Conservation (phyloP, 2,113 vertebrate species). For the Petrocephalus zakoni region DNA sequence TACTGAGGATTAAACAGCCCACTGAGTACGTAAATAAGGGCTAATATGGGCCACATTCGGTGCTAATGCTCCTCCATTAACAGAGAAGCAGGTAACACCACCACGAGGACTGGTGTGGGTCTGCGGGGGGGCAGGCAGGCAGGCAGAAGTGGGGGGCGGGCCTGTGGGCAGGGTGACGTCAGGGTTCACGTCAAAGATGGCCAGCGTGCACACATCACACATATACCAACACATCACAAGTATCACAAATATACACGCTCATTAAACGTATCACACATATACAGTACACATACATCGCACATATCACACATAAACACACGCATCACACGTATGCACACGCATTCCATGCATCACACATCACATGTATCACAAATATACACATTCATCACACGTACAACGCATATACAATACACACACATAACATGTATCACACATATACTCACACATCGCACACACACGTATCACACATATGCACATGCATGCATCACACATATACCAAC, state of each 20-base stretch:
- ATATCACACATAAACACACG: too few relatives aligned
- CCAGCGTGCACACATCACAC: neutral
- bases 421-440: too few relatives aligned
- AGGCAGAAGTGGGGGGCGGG: too few relatives aligned
- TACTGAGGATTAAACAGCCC: conserved; percentile 3
- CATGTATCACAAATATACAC: neutral
- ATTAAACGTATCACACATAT: too few relatives aligned
- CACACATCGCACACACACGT: too few relatives aligned
- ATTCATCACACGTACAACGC: neutral
- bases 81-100: neutral
- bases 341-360: neutral
- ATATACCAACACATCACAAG: too few relatives aligned
- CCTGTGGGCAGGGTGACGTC: neutral
- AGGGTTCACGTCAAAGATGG: neutral
- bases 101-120: neutral
- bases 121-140: neutral
- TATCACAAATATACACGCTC: too few relatives aligned
- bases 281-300: too few relatives aligned
- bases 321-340: too few relatives aligned
- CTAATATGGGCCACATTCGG: neutral
- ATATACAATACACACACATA: too few relatives aligned
- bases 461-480: too few relatives aligned
- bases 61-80: neutral
- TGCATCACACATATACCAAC: too few relatives aligned
- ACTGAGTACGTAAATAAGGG: neutral